Percentiles rank a stretch among this genome's conserved stretches.
Evolutionary conservation across 2,797 vertebrate species (phyloP).

Genomic region (Anas bernieri): DNA sequence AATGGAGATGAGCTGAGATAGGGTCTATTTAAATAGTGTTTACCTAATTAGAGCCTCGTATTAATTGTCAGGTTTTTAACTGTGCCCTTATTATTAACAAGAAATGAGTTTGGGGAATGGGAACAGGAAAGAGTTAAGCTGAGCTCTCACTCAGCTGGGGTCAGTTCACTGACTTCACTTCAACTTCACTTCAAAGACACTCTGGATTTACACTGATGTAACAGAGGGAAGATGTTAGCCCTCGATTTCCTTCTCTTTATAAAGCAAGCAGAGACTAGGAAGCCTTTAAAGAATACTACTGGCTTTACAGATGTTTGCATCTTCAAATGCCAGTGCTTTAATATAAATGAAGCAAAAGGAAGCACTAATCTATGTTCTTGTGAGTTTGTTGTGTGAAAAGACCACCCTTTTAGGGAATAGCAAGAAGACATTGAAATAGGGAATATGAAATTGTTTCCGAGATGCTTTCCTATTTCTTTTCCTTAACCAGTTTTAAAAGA

Average conservation of each 20-base stretch:
- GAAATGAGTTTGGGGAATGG: background rate
- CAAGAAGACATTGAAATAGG: background rate
- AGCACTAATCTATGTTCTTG: background rate
- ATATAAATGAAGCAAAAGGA: background rate
- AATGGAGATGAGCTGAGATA: background rate
- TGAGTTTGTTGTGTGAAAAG: background rate
- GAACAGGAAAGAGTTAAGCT: slow-evolving; percentile 22
- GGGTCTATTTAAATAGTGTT: slow-evolving; percentile 4
- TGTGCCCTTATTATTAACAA: background rate
- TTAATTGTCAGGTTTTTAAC: background rate
- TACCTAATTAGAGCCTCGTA: background rate
- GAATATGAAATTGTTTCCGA: background rate
- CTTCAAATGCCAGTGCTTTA: background rate
- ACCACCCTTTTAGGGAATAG: background rate
- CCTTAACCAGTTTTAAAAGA: background rate
- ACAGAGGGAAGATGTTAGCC: background rate
- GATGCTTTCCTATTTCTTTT: background rate
- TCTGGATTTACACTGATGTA: slow-evolving; percentile 20
- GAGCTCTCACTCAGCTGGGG: background rate
- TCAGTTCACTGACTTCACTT: slow-evolving; percentile 29
- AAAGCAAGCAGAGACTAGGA: background rate
- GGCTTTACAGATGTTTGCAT: background rate
- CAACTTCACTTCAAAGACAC: slow-evolving; percentile 27
- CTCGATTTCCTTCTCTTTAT: slow-evolving; percentile 9
- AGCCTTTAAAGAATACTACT: background rate